Percentiles rank a stretch among this genome's conserved stretches.
Evolutionary conservation across 2,113 vertebrate genomes (phyloP).

Genomic region (Echinops telfairi): DNA sequence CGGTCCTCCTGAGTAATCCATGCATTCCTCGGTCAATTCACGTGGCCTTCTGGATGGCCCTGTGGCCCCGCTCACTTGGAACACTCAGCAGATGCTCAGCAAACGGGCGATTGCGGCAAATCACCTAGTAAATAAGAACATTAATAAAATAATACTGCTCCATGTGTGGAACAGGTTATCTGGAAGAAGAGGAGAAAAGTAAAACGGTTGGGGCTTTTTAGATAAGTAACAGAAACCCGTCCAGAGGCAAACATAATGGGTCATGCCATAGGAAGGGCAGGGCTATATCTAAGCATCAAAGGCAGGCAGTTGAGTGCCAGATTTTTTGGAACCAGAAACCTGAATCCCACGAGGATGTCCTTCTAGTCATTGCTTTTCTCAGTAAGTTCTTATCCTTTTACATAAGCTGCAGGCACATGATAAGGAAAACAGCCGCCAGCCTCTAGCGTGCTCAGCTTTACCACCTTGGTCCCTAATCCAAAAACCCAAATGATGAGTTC

Average conservation of each 20-base stretch:
- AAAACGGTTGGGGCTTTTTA: background rate
- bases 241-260: background rate
- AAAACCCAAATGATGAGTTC: conserved; percentile 31
- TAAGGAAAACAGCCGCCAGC: background rate
- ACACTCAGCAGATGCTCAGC: background rate
- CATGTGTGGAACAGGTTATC: background rate
- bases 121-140: conserved; percentile 32
- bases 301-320: background rate
- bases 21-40: background rate
- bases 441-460: background rate
- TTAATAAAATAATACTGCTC: conserved; percentile 38
- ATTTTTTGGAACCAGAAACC: conserved; percentile 8
- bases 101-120: conserved; percentile 11
- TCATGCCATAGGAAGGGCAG: background rate
- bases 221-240: background rate
- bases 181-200: conserved; percentile 20
- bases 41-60: background rate
- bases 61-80: background rate
- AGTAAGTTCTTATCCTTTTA: conserved; percentile 27
- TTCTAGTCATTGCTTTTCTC: conserved; percentile 38
- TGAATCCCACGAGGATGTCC: background rate
- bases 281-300: background rate
- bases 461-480: background rate
- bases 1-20: background rate
- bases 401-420: conserved; percentile 1